Evolutionary conservation across 1,140 invertebrate genomes (phyloP), one percentile per base, ranked within the genome.

Genomic region (Heliconius melpomene): DNA sequence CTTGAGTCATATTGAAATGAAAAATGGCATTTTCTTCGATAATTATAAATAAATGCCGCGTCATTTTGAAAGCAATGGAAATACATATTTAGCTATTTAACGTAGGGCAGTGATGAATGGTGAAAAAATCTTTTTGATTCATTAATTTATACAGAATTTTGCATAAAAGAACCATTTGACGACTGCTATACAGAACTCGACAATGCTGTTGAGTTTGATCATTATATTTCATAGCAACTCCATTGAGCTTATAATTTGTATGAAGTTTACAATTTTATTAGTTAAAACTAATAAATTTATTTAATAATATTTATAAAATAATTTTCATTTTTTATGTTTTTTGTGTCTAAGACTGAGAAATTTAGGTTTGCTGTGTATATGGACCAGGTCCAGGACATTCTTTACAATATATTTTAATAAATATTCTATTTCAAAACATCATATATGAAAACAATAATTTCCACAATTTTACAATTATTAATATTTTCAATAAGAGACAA

Each of bases 21-120:
- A 26, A 29, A 66, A 29, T 26, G 9, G 26, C 26, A 36, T 46
- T 36, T 32, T 71, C 20, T 6, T 26, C 1, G 32, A 71, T 32
- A 71, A 71, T 32, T 71, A 71, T 18, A 46, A 20, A 52, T 20
- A 52, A 50, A 38, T 46, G 72, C 32, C 38, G 32, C 72, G 38
- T 73, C 72, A 40, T 73, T 73, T 32, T 73, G n/a, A 73, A 73
- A 73, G 38, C 32, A 73, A 73, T 40, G 18, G 20, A 73, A 73
- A 72, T 72, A 72, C 32, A 36, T 72, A 66, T 66, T 66, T 66
- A 29, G 26, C 32, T 72, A 72, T 72, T 72, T 38, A 72, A n/a
- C 23, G 8, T 13, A 74, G 38, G 72, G 38, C 23, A 74, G 26
- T 46, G 36, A 74, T 74, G 72, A 74, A 46, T 52, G 36, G 40